These are phyloP conservation scores for Drosophila chauvacae DNA, from an alignment of 1,140 invertebrate genomes.

Conservation along the genomic window DNA sequence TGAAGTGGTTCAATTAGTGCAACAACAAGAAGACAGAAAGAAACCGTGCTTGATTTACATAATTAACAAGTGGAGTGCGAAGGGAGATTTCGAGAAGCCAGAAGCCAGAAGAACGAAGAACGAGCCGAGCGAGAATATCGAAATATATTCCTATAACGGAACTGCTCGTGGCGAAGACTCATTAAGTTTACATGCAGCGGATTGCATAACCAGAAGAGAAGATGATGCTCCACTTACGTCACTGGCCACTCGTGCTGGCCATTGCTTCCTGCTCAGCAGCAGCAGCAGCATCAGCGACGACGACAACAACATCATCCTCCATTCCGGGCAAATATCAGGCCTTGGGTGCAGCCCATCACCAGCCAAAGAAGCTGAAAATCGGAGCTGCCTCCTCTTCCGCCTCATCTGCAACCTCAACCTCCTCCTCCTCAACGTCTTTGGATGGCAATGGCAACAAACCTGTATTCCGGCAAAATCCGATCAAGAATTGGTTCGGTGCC, in stretches of 20 bases:
- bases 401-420: constrained; percentile 10
- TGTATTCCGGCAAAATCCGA: constrained; percentile 82
- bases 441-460: constrained; percentile 62
- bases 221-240: constrained; percentile 81
- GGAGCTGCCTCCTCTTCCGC: constrained; percentile 33
- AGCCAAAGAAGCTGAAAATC: constrained; percentile 70
- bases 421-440: constrained; percentile 11
- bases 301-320: constrained; percentile 44
- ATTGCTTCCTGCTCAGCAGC: constrained; percentile 74
- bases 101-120: background rate
- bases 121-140: constrained; percentile 31
- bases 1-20: constrained; percentile 59
- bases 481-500: constrained; percentile 84
- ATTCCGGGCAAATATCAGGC: constrained; percentile 83
- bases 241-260: constrained; percentile 73
- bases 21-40: constrained; percentile 39
- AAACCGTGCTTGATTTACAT: constrained; percentile 67
- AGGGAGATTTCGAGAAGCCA: constrained; percentile 21
- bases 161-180: constrained; percentile 31
- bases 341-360: constrained; percentile 66
- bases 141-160: constrained; percentile 44
- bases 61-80: constrained; percentile 65
- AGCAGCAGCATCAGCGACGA: constrained; percentile 27
- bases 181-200: constrained; percentile 67
- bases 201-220: constrained; percentile 68